Evolutionary conservation across 2,888 invertebrate species (phyloP), one percentile per base, ranked within the genome.

Genomic region (Dynastes maya): DNA sequence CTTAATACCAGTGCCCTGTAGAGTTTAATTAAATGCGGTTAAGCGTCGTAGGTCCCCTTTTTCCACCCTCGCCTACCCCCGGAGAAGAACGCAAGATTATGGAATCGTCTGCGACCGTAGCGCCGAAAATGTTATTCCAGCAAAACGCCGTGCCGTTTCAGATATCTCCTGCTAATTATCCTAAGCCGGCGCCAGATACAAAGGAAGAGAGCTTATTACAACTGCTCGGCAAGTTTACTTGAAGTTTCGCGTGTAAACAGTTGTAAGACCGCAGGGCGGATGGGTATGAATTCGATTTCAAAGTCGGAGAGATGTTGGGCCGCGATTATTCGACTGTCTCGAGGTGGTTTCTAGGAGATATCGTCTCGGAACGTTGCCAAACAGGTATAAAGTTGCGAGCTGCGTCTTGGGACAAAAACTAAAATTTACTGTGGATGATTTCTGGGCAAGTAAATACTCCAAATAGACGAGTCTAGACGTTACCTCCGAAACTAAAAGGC

Each of bases 151-250:
- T 58, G 5, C 22, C 22, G 9, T 58, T 22, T 9, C 22, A 22
- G 55, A 58, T 22, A 58, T 58, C 22, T 58, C 5, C 22, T 22
- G 55, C 55, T 58, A 58, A 58, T 58, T 58, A 58, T 58, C 55
- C 55, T 58, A 58, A 58, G 55, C 55, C 22, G 55, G 22, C 22
- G 55, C 55, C 16, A n/a, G 55, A 58, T 58, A 58, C 22, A 58
- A 58, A 58, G 55, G 55, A 58, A 22, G 45, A 22, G 45, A 11
- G 22, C 55, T 58, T 58, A 58, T 58, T 58, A 58, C 55, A 58
- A 22, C 16, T 45, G 45, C 45, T 8, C 45, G 45, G 16, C 16
- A 58, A 58, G 55, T 58, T 58, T 58, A 16, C 22, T 58, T 22
- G 8, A 58, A 58, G 55, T 58, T 58, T 58, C 22, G 55, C 9